Conservation (phyloP, 2,888 invertebrate genomes). For the Pyrrhosoma nymphula region DNA sequence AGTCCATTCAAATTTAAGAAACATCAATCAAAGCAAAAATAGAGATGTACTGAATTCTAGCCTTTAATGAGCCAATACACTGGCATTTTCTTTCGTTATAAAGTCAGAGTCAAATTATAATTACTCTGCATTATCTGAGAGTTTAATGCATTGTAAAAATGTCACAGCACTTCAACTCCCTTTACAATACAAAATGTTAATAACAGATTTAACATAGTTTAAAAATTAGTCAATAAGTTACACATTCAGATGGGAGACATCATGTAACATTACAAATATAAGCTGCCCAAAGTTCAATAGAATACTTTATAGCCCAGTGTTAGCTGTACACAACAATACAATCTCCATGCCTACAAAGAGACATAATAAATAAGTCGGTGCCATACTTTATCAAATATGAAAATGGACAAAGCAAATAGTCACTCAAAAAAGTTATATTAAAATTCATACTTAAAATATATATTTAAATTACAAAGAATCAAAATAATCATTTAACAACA, state of each 20-base stretch:
- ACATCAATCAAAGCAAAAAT: not conserved
- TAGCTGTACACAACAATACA: conserved; percentile 67
- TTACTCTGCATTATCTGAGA: conserved; percentile 59
- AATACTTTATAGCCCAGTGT: conserved; percentile 64
- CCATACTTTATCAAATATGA: conserved; percentile 59
- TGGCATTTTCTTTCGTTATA: conserved; percentile 52
- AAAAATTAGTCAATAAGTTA: conserved; percentile 65
- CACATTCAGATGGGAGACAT: conserved; percentile 62
- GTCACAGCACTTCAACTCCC: conserved; percentile 59
- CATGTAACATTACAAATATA: conserved; percentile 65
- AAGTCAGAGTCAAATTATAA: conserved; percentile 59
- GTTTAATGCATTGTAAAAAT: conserved; percentile 63
- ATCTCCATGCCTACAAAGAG: conserved; percentile 57
- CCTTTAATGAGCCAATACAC: conserved; percentile 64
- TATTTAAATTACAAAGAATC: conserved; percentile 57
- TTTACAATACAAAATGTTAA: conserved; percentile 64
- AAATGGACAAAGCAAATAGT: conserved; percentile 56
- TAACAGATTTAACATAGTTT: conserved; percentile 62
- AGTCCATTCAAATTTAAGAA: not conserved
- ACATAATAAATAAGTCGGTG: conserved; percentile 58
- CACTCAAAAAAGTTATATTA: conserved; percentile 35
- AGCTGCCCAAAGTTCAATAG: conserved; percentile 65
- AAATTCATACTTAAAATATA: conserved; percentile 48
- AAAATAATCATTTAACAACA: conserved; percentile 63
- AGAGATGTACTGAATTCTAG: conserved; percentile 38